A percentile compares a stretch with the other conserved stretches of the same genome.
phyloP scores from a whole-genome alignment of 2,888 invertebrate genomes.

The Entomobrya multifasciata region DNA sequence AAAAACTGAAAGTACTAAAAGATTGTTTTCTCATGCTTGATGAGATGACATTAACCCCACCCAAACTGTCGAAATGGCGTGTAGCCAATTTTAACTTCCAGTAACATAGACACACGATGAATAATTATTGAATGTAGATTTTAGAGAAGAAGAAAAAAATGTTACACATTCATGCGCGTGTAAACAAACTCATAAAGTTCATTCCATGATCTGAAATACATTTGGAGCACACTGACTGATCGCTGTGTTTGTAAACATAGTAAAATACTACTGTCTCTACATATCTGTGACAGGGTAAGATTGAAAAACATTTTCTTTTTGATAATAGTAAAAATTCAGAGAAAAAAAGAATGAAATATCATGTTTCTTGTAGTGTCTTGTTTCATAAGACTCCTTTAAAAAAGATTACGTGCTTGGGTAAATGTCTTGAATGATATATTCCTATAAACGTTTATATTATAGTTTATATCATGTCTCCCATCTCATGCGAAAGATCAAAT shows the following conservation, averaged over 20 bases:
- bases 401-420: no score
- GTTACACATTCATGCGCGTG: constrained; percentile 8
- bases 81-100: constrained; percentile 40
- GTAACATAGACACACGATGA: background rate
- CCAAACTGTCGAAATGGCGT: constrained; percentile 39
- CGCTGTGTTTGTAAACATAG: no score
- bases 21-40: constrained; percentile 1
- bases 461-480: background rate
- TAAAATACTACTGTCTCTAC: no score
- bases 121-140: background rate
- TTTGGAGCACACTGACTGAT: no score
- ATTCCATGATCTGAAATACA: no score
- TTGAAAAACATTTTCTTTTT: background rate
- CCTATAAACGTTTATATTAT: no score
- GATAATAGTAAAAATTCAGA: background rate
- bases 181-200: constrained; percentile 29
- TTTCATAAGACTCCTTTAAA: no score
- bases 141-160: background rate
- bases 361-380: background rate
- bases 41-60: constrained; percentile 56
- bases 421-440: no score
- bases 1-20: constrained; percentile 26
- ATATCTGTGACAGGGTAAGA: no score
- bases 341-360: background rate
- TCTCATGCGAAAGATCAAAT: constrained; percentile 19